Conservation (phyloP, 2,888 invertebrate genomes). For the Latrodectus hesperus region DNA sequence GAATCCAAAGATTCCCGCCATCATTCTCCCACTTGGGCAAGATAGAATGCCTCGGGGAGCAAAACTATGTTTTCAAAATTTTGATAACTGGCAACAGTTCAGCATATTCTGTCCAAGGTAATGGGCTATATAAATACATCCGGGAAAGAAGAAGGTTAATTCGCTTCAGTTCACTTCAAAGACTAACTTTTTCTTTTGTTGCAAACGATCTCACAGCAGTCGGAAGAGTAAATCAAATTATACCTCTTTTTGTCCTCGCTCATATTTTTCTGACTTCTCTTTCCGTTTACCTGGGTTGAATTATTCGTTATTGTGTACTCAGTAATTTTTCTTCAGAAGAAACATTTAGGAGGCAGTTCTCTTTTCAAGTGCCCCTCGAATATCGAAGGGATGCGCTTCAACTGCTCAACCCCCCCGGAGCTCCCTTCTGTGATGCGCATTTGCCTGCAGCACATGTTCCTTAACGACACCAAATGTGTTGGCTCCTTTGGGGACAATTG, state of each 20-base stretch:
- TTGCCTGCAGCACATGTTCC: not conserved
- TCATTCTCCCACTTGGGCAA: too few relatives aligned
- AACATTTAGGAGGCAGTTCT: slow-evolving; percentile 6
- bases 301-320: not conserved
- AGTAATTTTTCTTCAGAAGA: slow-evolving; percentile 34
- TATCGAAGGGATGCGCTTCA: not conserved
- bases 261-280: not conserved
- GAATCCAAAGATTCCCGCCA: too few relatives aligned
- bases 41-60: slow-evolving; percentile 20
- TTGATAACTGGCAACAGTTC: slow-evolving; percentile 65
- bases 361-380: too few relatives aligned
- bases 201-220: slow-evolving; percentile 25
- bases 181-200: slow-evolving; percentile 26
- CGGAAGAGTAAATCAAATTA: slow-evolving; percentile 24
- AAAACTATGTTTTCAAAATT: slow-evolving; percentile 28
- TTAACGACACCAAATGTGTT: not conserved
- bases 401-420: not conserved
- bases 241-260: slow-evolving; percentile 15
- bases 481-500: too few relatives aligned
- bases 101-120: slow-evolving; percentile 56
- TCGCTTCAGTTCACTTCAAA: slow-evolving; percentile 2
- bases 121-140: slow-evolving; percentile 53
- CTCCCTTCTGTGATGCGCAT: not conserved
- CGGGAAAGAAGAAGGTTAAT: slow-evolving; percentile 6
- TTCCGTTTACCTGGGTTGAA: not conserved